phyloP scores from a whole-genome alignment of 2,797 vertebrate species.

The Peromyscus melanophrys region DNA sequence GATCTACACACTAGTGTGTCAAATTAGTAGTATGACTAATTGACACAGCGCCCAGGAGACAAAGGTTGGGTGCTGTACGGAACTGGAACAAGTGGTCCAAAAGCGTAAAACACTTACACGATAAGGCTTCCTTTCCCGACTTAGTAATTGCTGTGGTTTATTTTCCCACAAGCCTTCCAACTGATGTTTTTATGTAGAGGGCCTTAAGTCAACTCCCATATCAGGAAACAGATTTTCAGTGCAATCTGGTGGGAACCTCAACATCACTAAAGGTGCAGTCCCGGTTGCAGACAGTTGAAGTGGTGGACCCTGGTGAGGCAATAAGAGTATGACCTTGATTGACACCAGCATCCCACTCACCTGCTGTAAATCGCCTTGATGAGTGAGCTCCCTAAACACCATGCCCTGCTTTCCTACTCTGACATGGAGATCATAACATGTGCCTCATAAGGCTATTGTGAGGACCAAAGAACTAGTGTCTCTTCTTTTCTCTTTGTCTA shows the following conservation, averaged over 20 bases:
- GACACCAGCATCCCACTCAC: not conserved
- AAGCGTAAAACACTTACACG: not conserved
- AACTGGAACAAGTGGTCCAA: not conserved
- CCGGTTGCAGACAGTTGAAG: not conserved
- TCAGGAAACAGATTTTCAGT: not conserved
- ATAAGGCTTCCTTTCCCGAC: not conserved
- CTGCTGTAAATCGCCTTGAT: not conserved
- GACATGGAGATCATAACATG: not conserved
- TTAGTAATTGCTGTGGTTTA: not conserved
- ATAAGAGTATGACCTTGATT: not conserved
- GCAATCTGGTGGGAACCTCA: not conserved
- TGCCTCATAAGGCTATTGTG: not conserved
- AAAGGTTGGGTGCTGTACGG: not conserved
- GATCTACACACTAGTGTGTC: not conserved
- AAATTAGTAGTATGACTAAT: not conserved
- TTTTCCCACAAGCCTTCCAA: not conserved
- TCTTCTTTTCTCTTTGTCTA: not conserved
- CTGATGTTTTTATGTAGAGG: not conserved
- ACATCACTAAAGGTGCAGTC: not conserved
- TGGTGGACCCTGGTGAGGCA: too few species aligned
- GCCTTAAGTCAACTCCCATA: not conserved
- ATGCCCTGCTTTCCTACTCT: not conserved
- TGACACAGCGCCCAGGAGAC: not conserved
- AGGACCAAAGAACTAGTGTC: not conserved
- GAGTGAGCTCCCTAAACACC: not conserved